Conservation (phyloP, 2,113 vertebrate genomes). For the Abramis brama region DNA sequence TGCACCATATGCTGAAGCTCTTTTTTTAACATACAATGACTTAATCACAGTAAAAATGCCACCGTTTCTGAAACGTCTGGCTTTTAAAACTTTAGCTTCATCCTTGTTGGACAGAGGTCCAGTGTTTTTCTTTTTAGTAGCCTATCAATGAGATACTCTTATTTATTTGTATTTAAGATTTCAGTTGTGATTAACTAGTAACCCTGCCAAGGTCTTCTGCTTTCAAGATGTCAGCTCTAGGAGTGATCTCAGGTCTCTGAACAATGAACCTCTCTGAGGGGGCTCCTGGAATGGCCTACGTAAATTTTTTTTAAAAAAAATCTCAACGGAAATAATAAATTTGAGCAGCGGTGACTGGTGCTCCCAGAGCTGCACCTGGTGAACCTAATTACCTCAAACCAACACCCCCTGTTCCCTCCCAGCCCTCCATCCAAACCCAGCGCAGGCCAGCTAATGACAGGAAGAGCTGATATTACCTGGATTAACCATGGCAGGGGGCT, state of each 20-base stretch:
- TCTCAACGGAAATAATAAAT: slow-evolving; percentile 94
- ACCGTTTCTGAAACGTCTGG: background rate
- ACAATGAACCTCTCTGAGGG: slow-evolving; percentile 69
- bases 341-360: slow-evolving; percentile 89
- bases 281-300: slow-evolving; percentile 79
- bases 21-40: background rate
- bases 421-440: slow-evolving; percentile 55
- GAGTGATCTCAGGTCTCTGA: slow-evolving; percentile 33
- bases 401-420: slow-evolving; percentile 77
- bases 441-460: slow-evolving; percentile 46
- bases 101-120: background rate
- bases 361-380: slow-evolving; percentile 92
- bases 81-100: slow-evolving; percentile 11
- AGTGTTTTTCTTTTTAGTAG: too few relatives aligned
- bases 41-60: background rate
- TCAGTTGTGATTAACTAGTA: background rate
- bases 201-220: slow-evolving; percentile 7
- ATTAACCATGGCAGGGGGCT: slow-evolving; percentile 30
- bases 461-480: slow-evolving; percentile 46
- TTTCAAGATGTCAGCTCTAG: slow-evolving; percentile 33
- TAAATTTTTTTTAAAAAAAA: background rate
- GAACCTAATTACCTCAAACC: slow-evolving; percentile 89
- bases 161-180: too few relatives aligned
- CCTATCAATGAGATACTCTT: too few relatives aligned
- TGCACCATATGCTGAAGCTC: background rate